phyloP scores from a whole-genome alignment of 1,140 invertebrate genomes.

The Orchestia grillus region DNA sequence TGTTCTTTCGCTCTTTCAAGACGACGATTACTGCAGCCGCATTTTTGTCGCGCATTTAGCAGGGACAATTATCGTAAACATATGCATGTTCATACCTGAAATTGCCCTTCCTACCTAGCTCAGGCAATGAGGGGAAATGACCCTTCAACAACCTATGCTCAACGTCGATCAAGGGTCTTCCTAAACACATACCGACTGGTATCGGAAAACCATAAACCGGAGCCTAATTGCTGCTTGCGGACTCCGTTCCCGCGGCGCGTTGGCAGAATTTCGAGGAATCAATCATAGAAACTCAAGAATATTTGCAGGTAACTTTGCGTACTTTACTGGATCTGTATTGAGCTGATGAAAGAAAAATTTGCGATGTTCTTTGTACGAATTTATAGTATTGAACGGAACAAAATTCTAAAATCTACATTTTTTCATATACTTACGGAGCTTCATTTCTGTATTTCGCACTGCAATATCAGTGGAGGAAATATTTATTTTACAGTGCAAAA shows the following conservation, averaged over 20 bases:
- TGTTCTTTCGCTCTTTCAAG: background rate
- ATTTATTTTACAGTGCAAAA: background rate
- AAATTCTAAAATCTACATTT: background rate
- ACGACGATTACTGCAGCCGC: background rate
- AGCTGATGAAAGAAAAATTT: background rate
- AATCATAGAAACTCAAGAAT: constrained; percentile 43
- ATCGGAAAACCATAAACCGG: constrained; percentile 49
- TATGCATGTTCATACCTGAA: constrained; percentile 42
- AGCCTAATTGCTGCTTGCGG: constrained; percentile 1
- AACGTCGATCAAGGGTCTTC: background rate
- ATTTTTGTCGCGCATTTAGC: constrained; percentile 12
- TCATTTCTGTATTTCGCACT: no score
- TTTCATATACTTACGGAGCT: background rate
- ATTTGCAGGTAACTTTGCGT: background rate
- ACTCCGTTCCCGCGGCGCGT: background rate
- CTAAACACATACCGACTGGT: background rate
- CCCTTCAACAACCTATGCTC: constrained; percentile 39
- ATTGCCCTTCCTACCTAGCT: constrained; percentile 44
- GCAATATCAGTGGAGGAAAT: background rate
- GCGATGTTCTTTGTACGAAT: background rate
- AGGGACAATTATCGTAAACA: constrained; percentile 47
- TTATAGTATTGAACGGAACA: background rate
- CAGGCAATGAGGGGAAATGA: constrained; percentile 31
- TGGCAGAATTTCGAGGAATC: constrained; percentile 44
- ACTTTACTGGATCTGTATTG: background rate